Percentiles rank a stretch among this genome's conserved stretches.
These are phyloP conservation scores for Andrena haemorrhoa DNA, from an alignment of 2,888 invertebrate genomes.

Conservation along the genomic window DNA sequence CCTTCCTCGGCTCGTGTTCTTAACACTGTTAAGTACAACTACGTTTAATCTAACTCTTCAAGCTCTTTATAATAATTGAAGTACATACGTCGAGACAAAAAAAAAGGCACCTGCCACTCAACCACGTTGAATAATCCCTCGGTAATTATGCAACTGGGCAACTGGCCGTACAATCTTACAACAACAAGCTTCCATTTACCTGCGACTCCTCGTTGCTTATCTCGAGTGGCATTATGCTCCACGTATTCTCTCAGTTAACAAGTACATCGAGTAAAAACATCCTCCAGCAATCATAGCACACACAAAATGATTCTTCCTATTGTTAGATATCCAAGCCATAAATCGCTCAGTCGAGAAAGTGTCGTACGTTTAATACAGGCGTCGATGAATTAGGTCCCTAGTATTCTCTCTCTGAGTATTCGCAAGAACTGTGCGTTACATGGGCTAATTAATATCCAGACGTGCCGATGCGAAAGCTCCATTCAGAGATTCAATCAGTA, in stretches of 20 bases:
- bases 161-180: not conserved
- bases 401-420: not conserved
- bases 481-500: conserved; percentile 7
- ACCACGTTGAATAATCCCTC: not conserved
- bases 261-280: too few relatives aligned
- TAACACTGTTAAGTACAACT: conserved; percentile 42
- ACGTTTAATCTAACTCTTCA: conserved; percentile 4
- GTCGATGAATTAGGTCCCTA: not conserved
- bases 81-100: conserved; percentile 10
- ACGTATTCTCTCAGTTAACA: too few relatives aligned
- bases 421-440: not conserved
- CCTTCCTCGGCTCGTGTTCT: not conserved
- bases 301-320: too few relatives aligned
- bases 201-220: too few relatives aligned
- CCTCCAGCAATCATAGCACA: too few relatives aligned
- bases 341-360: too few relatives aligned
- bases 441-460: not conserved
- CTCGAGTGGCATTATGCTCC: too few relatives aligned
- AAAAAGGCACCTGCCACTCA: not conserved
- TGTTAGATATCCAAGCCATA: too few relatives aligned
- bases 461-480: not conserved
- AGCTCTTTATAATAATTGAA: not conserved
- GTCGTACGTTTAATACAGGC: not conserved
- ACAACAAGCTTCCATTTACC: not conserved
- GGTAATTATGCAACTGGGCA: not conserved